Base-by-base conservation (phyloP, 2,113 vertebrate species). In the Melanerpes formicivorus region DNA sequence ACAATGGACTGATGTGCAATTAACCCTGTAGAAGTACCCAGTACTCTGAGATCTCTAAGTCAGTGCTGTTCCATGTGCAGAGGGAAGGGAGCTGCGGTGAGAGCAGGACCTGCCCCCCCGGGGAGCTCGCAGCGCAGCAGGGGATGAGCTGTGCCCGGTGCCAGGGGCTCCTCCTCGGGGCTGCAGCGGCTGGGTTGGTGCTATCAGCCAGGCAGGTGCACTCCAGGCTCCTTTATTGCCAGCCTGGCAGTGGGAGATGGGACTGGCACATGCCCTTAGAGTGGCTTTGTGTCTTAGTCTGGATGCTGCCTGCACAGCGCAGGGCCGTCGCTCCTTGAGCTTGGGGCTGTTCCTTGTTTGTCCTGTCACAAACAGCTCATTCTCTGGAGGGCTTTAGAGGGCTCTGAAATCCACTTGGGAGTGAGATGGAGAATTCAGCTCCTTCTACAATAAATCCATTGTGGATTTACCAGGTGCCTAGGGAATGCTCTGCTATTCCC, bases 1-100 rank as follows among this genome's bases (percentile, higher is more conserved):
- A 97, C 93, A 96, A 97, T 84, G 97, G 97, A 98, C 98, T 98
- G 97, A 97, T 83, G 95, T 97, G 96, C 95, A 96, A 96, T 97
- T 94, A 95, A 96, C 85, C 89, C 94, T 96, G 95, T 95, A 93
- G 91, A 91, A 93, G 50, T 94, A 96, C 93, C 93, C 79, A 90
- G 89, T 93, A 96, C 96, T 89, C 92, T 92, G 88, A 94, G 88
- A 84, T 87, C 86, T 89, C 84, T 71, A 69, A 75, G 90, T 92
- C 79, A 5, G 74, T 87, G 96, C 94, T 93, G 94, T 96, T 93
- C 32, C 4, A 3, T 50, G 75, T 73, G 66, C 52, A 95, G 95
- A 90, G 82, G 91, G 71, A 80, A 10, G 69, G 65, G 21, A 7
- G 86, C 1, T 56, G 12, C 48, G 80, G 70, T 73, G 77, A 29